Conservation (phyloP, 2,888 invertebrate species). For the Andrena fulva region DNA sequence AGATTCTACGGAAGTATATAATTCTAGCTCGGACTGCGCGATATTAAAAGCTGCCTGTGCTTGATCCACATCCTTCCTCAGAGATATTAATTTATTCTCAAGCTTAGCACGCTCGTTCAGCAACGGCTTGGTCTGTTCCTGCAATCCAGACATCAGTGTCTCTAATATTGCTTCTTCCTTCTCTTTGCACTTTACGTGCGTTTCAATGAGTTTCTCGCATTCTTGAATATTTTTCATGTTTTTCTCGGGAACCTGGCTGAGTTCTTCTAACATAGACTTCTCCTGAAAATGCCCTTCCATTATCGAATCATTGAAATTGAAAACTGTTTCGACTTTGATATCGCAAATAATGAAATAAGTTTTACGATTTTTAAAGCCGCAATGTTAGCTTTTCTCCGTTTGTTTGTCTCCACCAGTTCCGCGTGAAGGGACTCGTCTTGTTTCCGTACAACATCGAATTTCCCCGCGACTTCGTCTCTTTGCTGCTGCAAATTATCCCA, state of each 20-base stretch:
- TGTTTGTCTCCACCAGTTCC: slow-evolving; percentile 85
- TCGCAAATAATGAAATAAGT: background rate
- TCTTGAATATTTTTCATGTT: slow-evolving; percentile 90
- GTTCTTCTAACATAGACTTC: slow-evolving; percentile 89
- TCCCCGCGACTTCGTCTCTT: slow-evolving; percentile 86
- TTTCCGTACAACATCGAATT: slow-evolving; percentile 85
- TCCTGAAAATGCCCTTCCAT: slow-evolving; percentile 84
- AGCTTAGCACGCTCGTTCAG: slow-evolving; percentile 90
- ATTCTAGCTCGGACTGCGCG: slow-evolving; percentile 92
- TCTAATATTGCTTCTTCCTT: slow-evolving; percentile 85
- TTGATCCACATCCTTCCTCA: slow-evolving; percentile 90
- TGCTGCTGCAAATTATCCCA: slow-evolving; percentile 87
- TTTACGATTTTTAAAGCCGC: slow-evolving; percentile 85
- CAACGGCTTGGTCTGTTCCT: slow-evolving; percentile 87
- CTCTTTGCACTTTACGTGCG: slow-evolving; percentile 85
- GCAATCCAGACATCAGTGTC: slow-evolving; percentile 85
- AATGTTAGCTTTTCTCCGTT: slow-evolving; percentile 87
- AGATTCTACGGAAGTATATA: slow-evolving; percentile 89
- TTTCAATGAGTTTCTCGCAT: slow-evolving; percentile 87
- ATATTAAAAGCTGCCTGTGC: slow-evolving; percentile 88
- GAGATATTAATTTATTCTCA: slow-evolving; percentile 89
- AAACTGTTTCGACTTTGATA: background rate
- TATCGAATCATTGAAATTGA: background rate
- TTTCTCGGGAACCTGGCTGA: slow-evolving; percentile 90
- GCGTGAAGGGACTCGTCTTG: slow-evolving; percentile 86